These are phyloP conservation scores for Cinclus cinclus DNA, from an alignment of 2,113 vertebrate genomes.

Conservation along the genomic window DNA sequence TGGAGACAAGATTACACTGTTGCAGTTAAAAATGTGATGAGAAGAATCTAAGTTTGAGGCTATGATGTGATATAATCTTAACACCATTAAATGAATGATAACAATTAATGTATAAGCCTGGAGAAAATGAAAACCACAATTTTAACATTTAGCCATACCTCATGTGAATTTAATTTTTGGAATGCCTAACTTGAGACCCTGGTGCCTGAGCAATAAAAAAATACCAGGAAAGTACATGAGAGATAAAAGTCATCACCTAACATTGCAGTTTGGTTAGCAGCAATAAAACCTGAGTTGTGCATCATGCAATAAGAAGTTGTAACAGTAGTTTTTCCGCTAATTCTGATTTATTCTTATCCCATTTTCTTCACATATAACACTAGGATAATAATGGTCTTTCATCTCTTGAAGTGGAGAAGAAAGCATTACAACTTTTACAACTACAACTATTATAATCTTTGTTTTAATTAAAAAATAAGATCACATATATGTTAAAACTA, in stretches of 20 bases:
- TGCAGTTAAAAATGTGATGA: not conserved
- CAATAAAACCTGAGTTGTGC: not conserved
- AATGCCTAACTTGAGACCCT: not conserved
- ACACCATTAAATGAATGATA: not conserved
- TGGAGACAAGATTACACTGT: not conserved
- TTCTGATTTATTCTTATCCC: not conserved
- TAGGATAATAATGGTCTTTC: not conserved
- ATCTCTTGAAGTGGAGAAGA: not conserved
- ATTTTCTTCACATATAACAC: not conserved
- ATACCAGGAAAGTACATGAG: not conserved
- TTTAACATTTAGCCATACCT: not conserved
- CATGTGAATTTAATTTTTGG: not conserved
- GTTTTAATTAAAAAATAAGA: not conserved
- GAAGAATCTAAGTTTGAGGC: not conserved
- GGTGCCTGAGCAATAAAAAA: not conserved
- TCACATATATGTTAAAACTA: not conserved
- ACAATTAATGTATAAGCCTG: not conserved
- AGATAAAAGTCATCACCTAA: not conserved
- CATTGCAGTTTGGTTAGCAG: not conserved
- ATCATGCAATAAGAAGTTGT: not conserved
- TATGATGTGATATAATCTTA: not conserved
- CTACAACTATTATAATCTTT: not conserved
- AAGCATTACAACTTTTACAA: not conserved
- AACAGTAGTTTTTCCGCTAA: not conserved
- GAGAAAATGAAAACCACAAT: not conserved